Base-by-base conservation (phyloP, 2,113 vertebrate species). In the Anoplopoma fimbria region DNA sequence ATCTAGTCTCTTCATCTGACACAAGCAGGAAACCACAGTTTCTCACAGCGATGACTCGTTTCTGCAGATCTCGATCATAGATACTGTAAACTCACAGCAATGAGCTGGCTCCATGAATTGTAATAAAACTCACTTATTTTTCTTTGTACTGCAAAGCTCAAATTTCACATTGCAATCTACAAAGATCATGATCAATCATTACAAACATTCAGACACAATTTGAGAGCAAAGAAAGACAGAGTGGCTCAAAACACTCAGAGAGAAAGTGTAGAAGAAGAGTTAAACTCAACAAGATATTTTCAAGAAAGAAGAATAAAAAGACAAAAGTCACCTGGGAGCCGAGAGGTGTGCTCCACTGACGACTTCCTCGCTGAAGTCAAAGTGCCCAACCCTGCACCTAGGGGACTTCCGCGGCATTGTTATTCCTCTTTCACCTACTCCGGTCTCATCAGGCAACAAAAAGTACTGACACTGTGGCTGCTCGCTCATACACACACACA, bases 321-420 rank as follows among this genome's bases (percentile, higher is more conserved):
- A 65, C 0, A 55, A 4, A 73, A 79, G 25, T 92, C 88, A 93
- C 90, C 89, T 92, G 69, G 86, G 88, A 74, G 88, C 81, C 2
- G 79, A 80, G 68, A 88, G 90, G 53, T 82, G 85, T 0, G 69
- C 88, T 62, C 36, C 81, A 69, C 69, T 90, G 82, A 94, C 77
- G 69, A 86, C 93, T 14, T 95, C 94, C 57, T 95, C 94, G 61
- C 93, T 94, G 90, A 95, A 95, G 87, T 95, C 93, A 88, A 95
- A 95, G 85, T 93, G 89, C 42, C 84, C 92, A 55, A 36, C 88
- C 85, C 85, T 89, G 83, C 86, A 86, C 81, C 91, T 75, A 2
- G 91, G 84, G 55, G 93, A 94, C 77, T 84, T 89, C 65, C 91
- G 88, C 8, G 87, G 89, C 94, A 95, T 95, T 68, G 47, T 86